Conservation (phyloP, 2,888 invertebrate species). For the Electrophaes corylata region DNA sequence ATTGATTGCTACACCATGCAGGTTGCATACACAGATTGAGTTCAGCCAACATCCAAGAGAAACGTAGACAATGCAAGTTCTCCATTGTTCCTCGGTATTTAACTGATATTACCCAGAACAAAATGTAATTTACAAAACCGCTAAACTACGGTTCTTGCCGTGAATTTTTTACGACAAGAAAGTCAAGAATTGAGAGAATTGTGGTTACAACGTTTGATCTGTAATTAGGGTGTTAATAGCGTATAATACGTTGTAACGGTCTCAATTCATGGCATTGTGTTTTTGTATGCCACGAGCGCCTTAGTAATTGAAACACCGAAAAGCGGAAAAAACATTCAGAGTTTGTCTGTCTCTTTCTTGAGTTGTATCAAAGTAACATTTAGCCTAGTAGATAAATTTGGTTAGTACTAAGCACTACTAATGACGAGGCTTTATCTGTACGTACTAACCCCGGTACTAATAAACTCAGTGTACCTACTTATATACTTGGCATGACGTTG, state of each 20-base stretch:
- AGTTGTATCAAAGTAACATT: too few relatives aligned
- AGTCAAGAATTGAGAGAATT: slow-evolving; percentile 72
- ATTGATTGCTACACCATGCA: slow-evolving; percentile 2
- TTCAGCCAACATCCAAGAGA: slow-evolving; percentile 18
- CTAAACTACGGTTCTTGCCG: slow-evolving; percentile 62
- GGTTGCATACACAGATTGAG: slow-evolving; percentile 11
- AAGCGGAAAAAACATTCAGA: slow-evolving; percentile 54
- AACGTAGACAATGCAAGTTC: slow-evolving; percentile 36
- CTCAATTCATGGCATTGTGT: slow-evolving; percentile 71
- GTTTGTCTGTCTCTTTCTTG: slow-evolving; percentile 53
- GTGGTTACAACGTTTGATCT: slow-evolving; percentile 78
- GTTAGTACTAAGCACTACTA: background rate
- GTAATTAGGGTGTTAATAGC: slow-evolving; percentile 79
- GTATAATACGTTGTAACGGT: slow-evolving; percentile 75
- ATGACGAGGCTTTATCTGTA: too few relatives aligned
- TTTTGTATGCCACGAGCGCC: slow-evolving; percentile 58
- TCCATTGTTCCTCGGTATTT: slow-evolving; percentile 37
- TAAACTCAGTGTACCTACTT: too few relatives aligned
- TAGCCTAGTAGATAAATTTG: background rate
- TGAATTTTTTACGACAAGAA: slow-evolving; percentile 70
- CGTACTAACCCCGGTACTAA: too few relatives aligned
- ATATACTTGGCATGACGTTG: too few relatives aligned
- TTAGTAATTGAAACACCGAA: slow-evolving; percentile 51
- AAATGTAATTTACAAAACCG: slow-evolving; percentile 68
- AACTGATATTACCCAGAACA: slow-evolving; percentile 51